Evolutionary conservation across 2,888 invertebrate genomes (phyloP), one percentile per base, ranked within the genome.

Genomic region (Gibbula magus): DNA sequence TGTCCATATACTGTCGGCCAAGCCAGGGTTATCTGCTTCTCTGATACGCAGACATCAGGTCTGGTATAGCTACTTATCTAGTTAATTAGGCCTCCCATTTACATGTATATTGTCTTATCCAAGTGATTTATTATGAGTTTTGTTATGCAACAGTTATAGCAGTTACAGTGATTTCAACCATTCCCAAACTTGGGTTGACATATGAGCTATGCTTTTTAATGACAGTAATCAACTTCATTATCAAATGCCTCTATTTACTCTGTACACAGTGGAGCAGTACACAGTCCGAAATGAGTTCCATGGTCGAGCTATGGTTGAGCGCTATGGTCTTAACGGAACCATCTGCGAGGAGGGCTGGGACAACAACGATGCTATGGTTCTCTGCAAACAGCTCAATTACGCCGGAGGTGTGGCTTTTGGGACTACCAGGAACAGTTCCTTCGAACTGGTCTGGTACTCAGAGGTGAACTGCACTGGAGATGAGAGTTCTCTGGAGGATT

Each of bases 241-340:
- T 25, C 16, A 25, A 7, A 25, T 56, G 20, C n/a, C 1, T 7
- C 7, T 32, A n/a, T 32, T 32, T 25, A 8, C 10, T 70, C 10
- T 20, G 32, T n/a, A 76, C 79, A 70, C 81, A 89, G 89, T 81
- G 8, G 79, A 80, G 3, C 83, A 81, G 52, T 79, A 84, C 54
- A 80, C 74, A 35, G 79, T 89, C n/a, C 56, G 82, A 25, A 79
- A 83, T 53, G 85, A 79, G 3, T 81, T 96, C 0, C 93, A 96
- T 75, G 93, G 96, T 0, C 93, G 95, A 54, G 92, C 96, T 4
- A 96, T 96, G 91, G 94, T 96, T 0, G 94, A 94, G 82, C 94
- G 95, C 86, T 94, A 94, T 81, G 95, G 95, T 0, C 94, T 95
- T 20, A 96, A 96, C 96, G 96, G 96, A 8, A 96, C 87, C 10